phyloP scores from a whole-genome alignment of 2,113 vertebrate genomes.

The Sebastes schlegelii region DNA sequence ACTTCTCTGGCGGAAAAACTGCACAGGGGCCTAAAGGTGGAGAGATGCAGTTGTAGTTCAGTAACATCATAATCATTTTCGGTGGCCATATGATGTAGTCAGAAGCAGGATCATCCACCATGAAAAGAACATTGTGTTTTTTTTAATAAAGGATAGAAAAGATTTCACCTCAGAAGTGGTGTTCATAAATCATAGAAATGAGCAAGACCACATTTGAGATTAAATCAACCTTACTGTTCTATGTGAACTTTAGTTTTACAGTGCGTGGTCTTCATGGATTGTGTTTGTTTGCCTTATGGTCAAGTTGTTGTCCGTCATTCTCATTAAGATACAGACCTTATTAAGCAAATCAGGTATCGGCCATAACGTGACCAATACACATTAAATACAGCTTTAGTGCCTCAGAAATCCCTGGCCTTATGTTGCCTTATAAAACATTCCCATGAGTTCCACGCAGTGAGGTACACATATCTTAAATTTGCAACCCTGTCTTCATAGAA shows the following conservation, averaged over 20 bases:
- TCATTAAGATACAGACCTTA: neutral
- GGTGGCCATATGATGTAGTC: neutral
- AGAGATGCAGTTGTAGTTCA: conserved; percentile 39
- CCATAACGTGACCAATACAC: neutral
- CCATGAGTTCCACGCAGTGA: neutral
- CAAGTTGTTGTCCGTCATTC: neutral
- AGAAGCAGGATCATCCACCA: neutral
- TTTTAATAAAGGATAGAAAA: neutral
- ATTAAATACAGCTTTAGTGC: conserved; percentile 5
- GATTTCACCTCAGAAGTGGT: neutral
- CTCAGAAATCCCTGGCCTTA: neutral
- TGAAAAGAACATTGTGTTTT: conserved; percentile 1
- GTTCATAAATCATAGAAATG: conserved; percentile 12
- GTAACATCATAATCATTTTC: conserved; percentile 24
- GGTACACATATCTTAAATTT: neutral
- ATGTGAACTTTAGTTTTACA: neutral
- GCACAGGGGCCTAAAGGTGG: conserved; percentile 30
- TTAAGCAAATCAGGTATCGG: neutral
- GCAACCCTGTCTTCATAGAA: neutral
- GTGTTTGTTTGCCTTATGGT: neutral
- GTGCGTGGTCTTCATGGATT: neutral
- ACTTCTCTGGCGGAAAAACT: conserved; percentile 24
- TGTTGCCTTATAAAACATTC: neutral
- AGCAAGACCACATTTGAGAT: conserved; percentile 6
- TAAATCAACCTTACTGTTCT: neutral